Evolutionary conservation across 2,888 invertebrate species (phyloP).

Genomic region (Polietes domitor): DNA sequence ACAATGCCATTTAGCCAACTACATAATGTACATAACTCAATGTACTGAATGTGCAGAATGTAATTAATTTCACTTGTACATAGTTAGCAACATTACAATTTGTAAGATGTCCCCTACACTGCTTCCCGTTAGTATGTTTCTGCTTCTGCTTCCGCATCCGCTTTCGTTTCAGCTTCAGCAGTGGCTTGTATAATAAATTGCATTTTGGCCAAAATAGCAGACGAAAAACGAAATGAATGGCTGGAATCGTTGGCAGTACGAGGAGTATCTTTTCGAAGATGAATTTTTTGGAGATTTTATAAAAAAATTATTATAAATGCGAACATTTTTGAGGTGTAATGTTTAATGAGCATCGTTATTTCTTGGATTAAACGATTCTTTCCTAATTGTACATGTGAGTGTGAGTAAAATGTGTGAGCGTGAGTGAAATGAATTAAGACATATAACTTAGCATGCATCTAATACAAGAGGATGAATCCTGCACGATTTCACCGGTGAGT

Average conservation of each 20-base stretch:
- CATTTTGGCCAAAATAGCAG: not conserved
- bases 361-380: slow-evolving; percentile 3
- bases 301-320: slow-evolving; percentile 14
- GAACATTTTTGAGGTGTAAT: slow-evolving; percentile 19
- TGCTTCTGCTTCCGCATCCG: not conserved
- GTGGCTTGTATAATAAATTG: slow-evolving; percentile 14
- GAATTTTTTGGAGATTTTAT: not conserved
- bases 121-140: not conserved
- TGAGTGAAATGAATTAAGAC: not conserved
- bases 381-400: not conserved
- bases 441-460: not conserved
- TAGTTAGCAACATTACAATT: not conserved
- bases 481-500: not conserved
- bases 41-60: slow-evolving; percentile 12
- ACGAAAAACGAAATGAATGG: not conserved
- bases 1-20: slow-evolving; percentile 20
- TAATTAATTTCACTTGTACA: slow-evolving; percentile 31
- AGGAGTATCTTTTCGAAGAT: not conserved
- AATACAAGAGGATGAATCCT: not conserved
- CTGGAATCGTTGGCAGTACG: not conserved
- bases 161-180: not conserved
- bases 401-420: not conserved
- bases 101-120: not conserved
- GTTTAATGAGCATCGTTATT: slow-evolving; percentile 21
- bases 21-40: slow-evolving; percentile 14